These are phyloP conservation scores for Theonella swinhoei DNA, from an alignment of 37 sponge, comb jelly and placozoan genomes.

Conservation along the genomic window DNA sequence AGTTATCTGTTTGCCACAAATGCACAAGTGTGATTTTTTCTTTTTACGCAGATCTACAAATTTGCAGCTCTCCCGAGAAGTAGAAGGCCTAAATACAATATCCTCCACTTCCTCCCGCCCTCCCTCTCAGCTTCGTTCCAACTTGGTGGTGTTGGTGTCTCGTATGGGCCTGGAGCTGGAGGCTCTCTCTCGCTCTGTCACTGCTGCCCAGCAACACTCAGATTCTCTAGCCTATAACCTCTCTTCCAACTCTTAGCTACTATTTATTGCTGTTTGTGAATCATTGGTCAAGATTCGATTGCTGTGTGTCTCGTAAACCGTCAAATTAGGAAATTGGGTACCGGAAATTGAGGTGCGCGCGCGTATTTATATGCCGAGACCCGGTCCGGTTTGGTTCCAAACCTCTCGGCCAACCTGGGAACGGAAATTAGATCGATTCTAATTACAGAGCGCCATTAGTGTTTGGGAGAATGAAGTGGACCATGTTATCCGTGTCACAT, in stretches of 20 bases:
- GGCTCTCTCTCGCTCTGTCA: slow-evolving; percentile 43
- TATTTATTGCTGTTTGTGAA: too few species aligned
- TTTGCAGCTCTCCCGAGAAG: neutral
- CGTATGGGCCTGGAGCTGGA: slow-evolving; percentile 57
- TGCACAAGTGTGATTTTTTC: neutral
- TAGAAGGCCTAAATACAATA: neutral
- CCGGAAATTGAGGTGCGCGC: too few species aligned
- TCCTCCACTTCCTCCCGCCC: neutral
- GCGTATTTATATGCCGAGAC: too few species aligned
- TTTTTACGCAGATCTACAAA: neutral
- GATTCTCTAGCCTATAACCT: neutral
- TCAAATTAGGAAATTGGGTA: too few species aligned
- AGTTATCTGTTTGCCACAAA: neutral
- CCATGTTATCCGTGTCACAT: too few species aligned
- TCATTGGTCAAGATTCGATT: too few species aligned
- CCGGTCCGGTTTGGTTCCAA: too few species aligned
- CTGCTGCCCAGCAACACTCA: neutral
- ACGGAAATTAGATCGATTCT: too few species aligned
- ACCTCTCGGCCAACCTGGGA: too few species aligned
- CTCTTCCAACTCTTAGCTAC: neutral
- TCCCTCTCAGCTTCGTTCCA: slow-evolving; percentile 12
- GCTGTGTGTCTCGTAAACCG: too few species aligned
- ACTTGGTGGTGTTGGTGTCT: slow-evolving; percentile 19
- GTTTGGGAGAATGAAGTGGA: too few species aligned
- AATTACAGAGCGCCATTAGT: too few species aligned